Base-by-base conservation (phyloP, 2,888 invertebrate species). In the Drosophila phalerata region DNA sequence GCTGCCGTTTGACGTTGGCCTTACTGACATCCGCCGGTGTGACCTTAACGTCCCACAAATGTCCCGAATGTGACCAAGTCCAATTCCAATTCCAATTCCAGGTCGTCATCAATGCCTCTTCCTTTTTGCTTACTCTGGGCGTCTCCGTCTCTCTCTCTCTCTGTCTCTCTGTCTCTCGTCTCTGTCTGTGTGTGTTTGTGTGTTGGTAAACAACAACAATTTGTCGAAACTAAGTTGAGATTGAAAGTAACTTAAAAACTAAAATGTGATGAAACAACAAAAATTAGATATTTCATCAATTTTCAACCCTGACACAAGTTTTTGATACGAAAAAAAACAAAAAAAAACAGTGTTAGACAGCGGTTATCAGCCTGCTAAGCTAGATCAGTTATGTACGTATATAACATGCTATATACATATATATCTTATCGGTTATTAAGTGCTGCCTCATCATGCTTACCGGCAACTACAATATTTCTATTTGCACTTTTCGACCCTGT, bases 211-310 rank as follows among this genome's bases (percentile, higher is more conserved):
- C 73, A 81, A 88, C 81, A 75, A 87, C 71, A 84, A 87, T 88
- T 85, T 85, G 72, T 79, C 69, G 77, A 81, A 81, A 77, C 69
- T 73, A 81, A 72, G 70, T 64, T 76, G 73, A 79, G 70, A 76
- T 69, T 74, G 74, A 73, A 79, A 88, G 76, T 81, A 86, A 79
- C 75, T 81, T 77, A 73, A 88, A 78, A 84, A 84, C 84, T 88
- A 88, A 80, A 88, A 85, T 87, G 66, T 64, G 56, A 67, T 72
- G 65, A 73, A 51, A 38, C 22, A 28, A 47, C 43, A 13, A 11
- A 22, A 22, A 22, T 22, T 47, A 28, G 53, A 40, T 64, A 68
- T 72, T 66, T 62, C 58, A 65, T 63, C 37, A 69, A 65, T 66
- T 70, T 72, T 68, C 55, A 56, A 69, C 53, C 60, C 68, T 73